Evolutionary conservation across 2,888 invertebrate genomes (phyloP), one percentile per base, ranked within the genome.

Genomic region (Campoplex capitator): DNA sequence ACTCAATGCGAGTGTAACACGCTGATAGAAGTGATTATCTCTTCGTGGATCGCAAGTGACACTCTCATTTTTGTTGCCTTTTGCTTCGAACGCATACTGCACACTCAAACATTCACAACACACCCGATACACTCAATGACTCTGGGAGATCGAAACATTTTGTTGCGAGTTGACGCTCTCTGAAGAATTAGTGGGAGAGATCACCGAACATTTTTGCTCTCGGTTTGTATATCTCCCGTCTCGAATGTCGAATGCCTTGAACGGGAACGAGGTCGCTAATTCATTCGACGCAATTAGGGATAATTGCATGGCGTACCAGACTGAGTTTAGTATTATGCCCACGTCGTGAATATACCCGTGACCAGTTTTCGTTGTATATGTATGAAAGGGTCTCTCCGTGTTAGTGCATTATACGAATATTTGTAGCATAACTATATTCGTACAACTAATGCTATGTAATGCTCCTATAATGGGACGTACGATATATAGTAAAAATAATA

Each of bases 241-340:
- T 84, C 73, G 84, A 82, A 88, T 88, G 88, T 84, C 73, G 84
- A 82, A 88, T 88, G 88, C 83, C 83, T 86, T 74, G 85, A 87
- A 85, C 81, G 90, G 89, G 90, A 90, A 90, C 85, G 88, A 88
- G 88, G 83, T 84, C 77, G 87, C 88, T 90, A 91, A 91, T 91
- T 92, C 91, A 90, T 91, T 89, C 88, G 86, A 68, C 68, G 89
- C 90, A 89, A 90, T 91, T 90, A 90, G 84, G 88, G 89, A 88
- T 92, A 92, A 91, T 92, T 92, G 91, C 90, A 75, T 45, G 87
- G 87, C 89, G 88, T 89, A 88, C 84, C 84, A 77, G 81, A 79
- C 73, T 23, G 78, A 85, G 83, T 77, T 77, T 84, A 74, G 81
- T 75, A 58, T 82, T 75, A 74, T 83, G 79, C 74, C 68, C 65